Evolutionary conservation across 2,888 invertebrate species (phyloP).

Genomic region (Caradrina kadenii): DNA sequence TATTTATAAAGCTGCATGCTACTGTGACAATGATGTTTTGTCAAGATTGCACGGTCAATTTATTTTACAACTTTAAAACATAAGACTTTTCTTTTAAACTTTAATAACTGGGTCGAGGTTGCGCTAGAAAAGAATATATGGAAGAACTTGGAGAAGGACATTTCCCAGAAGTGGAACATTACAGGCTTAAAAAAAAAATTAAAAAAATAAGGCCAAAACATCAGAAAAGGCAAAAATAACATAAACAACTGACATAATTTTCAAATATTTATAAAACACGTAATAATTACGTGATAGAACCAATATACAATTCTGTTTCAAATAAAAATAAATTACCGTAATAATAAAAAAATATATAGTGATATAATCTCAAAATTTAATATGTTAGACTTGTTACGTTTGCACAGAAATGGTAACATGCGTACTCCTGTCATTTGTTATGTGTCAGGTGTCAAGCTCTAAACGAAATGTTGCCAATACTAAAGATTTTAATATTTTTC

Average conservation of each 20-base stretch:
- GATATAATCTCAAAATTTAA: background rate
- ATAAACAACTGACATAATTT: background rate
- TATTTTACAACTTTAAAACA: background rate
- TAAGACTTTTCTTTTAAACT: too few relatives aligned
- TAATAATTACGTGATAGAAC: background rate
- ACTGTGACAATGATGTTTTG: background rate
- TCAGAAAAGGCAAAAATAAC: background rate
- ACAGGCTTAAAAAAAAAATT: too few relatives aligned
- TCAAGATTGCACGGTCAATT: background rate
- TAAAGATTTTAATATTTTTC: background rate
- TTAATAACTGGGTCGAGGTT: too few relatives aligned
- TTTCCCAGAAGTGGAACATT: too few relatives aligned
- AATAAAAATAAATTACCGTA: too few relatives aligned
- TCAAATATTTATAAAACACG: background rate
- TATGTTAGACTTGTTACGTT: slow-evolving; percentile 22
- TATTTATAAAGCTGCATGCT: background rate
- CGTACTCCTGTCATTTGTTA: background rate
- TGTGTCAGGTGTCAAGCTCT: background rate
- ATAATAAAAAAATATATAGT: background rate
- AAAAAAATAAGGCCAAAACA: background rate
- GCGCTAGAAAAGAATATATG: too few relatives aligned
- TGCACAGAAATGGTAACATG: background rate
- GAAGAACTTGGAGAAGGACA: too few relatives aligned
- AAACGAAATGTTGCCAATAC: slow-evolving; percentile 1
- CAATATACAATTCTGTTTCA: too few relatives aligned